phyloP scores from a whole-genome alignment of 2,797 vertebrate genomes.

The Acipenser oxyrinchus region DNA sequence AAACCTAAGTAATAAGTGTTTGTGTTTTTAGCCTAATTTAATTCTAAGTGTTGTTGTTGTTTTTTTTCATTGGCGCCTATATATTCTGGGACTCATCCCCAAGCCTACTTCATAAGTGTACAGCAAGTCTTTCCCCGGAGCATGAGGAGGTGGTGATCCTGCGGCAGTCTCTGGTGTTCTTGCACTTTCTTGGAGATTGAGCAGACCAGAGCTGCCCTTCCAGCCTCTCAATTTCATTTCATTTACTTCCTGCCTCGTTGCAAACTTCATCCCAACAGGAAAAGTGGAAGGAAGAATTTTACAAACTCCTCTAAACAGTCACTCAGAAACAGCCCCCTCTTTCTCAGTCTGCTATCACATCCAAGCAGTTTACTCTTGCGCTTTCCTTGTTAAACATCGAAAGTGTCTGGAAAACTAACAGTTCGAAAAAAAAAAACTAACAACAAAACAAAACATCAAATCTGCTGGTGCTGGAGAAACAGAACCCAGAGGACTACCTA shows the following conservation, averaged over 20 bases:
- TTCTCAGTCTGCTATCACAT: slow-evolving; percentile 13
- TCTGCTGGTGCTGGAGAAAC: slow-evolving; percentile 13
- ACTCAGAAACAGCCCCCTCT: slow-evolving; percentile 34
- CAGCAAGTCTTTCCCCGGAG: slow-evolving; percentile 45
- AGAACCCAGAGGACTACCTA: slow-evolving; percentile 22
- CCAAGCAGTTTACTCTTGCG: slow-evolving; percentile 11
- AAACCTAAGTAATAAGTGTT: slow-evolving; percentile 9
- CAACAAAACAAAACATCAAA: neutral
- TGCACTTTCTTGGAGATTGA: slow-evolving; percentile 28
- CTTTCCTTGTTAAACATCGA: slow-evolving; percentile 10
- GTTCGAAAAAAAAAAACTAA: slow-evolving; percentile 5
- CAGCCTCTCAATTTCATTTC: slow-evolving; percentile 44
- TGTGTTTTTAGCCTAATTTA: too few relatives aligned
- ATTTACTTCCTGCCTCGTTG: slow-evolving; percentile 57
- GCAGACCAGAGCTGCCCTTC: slow-evolving; percentile 41
- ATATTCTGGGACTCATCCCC: neutral
- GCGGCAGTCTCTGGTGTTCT: slow-evolving; percentile 23
- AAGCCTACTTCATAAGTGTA: slow-evolving; percentile 11
- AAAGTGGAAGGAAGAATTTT: slow-evolving; percentile 42
- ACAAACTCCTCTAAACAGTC: slow-evolving; percentile 45
- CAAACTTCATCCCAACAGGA: slow-evolving; percentile 51
- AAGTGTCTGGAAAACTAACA: slow-evolving; percentile 11
- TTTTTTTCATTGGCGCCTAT: slow-evolving; percentile 17
- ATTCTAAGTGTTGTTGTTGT: slow-evolving; percentile 9
- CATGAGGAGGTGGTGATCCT: slow-evolving; percentile 36